Conservation (phyloP, 1,140 invertebrate species). For the Drosophila obscura region DNA sequence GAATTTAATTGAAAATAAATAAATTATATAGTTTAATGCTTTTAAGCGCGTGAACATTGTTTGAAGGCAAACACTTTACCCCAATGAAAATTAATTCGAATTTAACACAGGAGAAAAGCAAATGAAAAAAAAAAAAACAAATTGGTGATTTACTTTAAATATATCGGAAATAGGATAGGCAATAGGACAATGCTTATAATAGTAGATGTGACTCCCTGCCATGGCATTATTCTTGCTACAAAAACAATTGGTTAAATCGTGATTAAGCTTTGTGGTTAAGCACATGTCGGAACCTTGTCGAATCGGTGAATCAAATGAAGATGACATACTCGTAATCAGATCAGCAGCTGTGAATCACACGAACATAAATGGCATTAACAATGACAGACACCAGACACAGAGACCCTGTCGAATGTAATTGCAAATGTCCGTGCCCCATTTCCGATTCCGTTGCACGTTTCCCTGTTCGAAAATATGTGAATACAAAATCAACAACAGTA, state of each 20-base stretch:
- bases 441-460: constrained; percentile 45
- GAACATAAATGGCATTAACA: constrained; percentile 23
- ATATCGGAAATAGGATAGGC: not conserved
- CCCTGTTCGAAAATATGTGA: constrained; percentile 39
- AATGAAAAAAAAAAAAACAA: too few species aligned
- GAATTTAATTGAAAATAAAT: constrained; percentile 59
- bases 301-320: constrained; percentile 30
- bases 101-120: not conserved
- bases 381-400: constrained; percentile 14
- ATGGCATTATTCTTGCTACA: constrained; percentile 1
- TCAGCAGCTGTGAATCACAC: constrained; percentile 23
- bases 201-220: not conserved
- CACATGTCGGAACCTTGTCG: constrained; percentile 12
- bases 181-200: constrained; percentile 5
- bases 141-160: too few species aligned
- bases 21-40: constrained; percentile 44
- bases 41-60: not conserved
- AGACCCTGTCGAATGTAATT: constrained; percentile 24
- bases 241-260: not conserved
- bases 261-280: not conserved
- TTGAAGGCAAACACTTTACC: constrained; percentile 4
- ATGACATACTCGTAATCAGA: constrained; percentile 34
- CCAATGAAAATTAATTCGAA: constrained; percentile 8
- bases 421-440: constrained; percentile 48
- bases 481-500: not conserved